phyloP scores from a whole-genome alignment of 2,797 vertebrate species.

The Hoplostethus atlanticus region DNA sequence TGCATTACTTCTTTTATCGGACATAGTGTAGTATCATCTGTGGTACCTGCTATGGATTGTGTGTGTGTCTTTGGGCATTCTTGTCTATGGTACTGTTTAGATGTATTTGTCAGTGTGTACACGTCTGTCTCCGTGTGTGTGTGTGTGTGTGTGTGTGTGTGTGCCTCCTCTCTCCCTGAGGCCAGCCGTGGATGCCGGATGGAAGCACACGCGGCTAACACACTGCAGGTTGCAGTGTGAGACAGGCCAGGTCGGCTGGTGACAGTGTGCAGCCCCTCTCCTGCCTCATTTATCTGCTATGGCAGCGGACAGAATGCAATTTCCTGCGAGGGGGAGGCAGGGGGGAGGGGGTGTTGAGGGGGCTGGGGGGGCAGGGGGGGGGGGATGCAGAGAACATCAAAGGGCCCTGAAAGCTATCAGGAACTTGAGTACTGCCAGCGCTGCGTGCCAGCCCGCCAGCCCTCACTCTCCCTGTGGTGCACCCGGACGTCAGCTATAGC shows the following conservation, averaged over 20 bases:
- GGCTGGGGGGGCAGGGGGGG: constrained; percentile 1
- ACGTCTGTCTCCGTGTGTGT: constrained; percentile 25
- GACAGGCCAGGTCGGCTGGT: constrained; percentile 82
- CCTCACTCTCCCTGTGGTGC: constrained; percentile 71
- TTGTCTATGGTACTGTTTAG: constrained; percentile 21
- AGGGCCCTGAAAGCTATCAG: constrained; percentile 78
- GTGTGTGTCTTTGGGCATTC: constrained; percentile 17
- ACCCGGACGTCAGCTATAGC: constrained; percentile 67
- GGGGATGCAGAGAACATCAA: constrained; percentile 85
- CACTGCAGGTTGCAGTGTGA: constrained; percentile 79
- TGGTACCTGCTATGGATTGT: background rate
- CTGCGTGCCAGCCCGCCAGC: constrained; percentile 82
- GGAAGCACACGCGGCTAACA: constrained; percentile 75
- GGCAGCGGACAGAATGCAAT: constrained; percentile 84
- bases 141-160: constrained; percentile 27
- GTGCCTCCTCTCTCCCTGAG: constrained; percentile 31
- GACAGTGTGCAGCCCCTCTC: constrained; percentile 80
- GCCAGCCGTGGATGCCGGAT: constrained; percentile 59
- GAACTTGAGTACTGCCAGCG: constrained; percentile 84
- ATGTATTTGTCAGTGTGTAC: constrained; percentile 18
- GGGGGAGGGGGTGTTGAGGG: constrained; percentile 43
- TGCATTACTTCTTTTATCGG: too few relatives aligned
- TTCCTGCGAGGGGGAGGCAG: constrained; percentile 85
- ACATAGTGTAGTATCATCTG: too few relatives aligned
- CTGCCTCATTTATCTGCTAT: constrained; percentile 85